phyloP scores from a whole-genome alignment of 2,113 vertebrate species.

The Phrynosoma blainvillii region DNA sequence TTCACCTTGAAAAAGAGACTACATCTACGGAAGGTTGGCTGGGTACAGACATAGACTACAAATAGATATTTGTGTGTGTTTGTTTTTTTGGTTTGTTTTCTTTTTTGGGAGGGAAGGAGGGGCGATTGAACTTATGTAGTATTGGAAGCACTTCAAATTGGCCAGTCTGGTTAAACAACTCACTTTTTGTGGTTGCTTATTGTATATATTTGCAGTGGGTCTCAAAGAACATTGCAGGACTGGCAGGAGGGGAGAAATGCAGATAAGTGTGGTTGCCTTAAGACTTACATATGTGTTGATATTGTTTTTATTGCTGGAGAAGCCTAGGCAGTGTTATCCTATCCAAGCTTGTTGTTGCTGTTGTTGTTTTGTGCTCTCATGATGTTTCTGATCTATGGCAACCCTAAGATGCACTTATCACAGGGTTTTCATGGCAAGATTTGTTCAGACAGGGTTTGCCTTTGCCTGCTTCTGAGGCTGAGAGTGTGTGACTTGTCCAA shows the following conservation, averaged over 20 bases:
- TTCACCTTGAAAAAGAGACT: conserved; percentile 80
- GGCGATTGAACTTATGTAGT: conserved; percentile 65
- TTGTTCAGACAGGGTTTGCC: too few species aligned
- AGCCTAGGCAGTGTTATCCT: too few species aligned
- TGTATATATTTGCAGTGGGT: conserved; percentile 17
- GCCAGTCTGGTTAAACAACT: conserved; percentile 45
- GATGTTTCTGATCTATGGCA: too few species aligned
- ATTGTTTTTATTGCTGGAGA: background rate
- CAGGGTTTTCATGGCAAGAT: too few species aligned
- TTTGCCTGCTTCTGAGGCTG: too few species aligned
- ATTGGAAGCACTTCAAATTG: conserved; percentile 35
- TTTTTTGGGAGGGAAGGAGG: background rate
- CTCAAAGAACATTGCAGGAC: background rate
- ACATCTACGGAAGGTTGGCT: conserved; percentile 53
- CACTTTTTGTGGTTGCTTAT: background rate
- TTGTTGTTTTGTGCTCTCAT: too few species aligned
- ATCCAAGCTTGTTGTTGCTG: too few species aligned
- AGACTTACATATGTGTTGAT: background rate
- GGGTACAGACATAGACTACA: conserved; percentile 57
- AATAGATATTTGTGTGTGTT: conserved; percentile 39
- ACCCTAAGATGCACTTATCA: too few species aligned
- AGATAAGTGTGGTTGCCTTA: conserved; percentile 38
- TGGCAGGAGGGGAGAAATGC: background rate
- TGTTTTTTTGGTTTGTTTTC: too few species aligned
- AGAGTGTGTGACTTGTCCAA: too few species aligned